Evolutionary conservation across 2,888 invertebrate species (phyloP).

Genomic region (Tricholauxania praeusta): DNA sequence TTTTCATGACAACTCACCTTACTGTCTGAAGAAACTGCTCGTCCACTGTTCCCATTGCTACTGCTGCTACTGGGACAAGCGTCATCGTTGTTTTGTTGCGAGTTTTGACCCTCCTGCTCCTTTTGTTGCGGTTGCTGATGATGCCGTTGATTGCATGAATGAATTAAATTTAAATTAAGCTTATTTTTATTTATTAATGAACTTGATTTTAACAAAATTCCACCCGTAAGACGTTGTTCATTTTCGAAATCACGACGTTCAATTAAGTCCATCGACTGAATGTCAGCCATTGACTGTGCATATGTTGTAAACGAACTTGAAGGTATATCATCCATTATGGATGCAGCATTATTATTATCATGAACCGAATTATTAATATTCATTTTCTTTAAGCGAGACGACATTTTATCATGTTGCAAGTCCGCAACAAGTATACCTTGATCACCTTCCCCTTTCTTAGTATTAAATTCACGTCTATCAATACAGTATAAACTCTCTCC

Average conservation of each 20-base stretch:
- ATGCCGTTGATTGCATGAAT: conserved; percentile 41
- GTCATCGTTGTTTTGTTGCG: conserved; percentile 49
- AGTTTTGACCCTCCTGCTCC: not conserved
- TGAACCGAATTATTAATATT: conserved; percentile 53
- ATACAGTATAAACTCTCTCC: not conserved
- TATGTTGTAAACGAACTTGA: conserved; percentile 37
- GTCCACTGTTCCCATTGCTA: conserved; percentile 48
- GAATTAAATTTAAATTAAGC: conserved; percentile 64
- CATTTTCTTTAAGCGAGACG: conserved; percentile 63
- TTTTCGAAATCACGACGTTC: conserved; percentile 67
- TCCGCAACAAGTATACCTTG: conserved; percentile 42
- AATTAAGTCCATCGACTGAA: conserved; percentile 67
- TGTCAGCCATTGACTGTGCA: conserved; percentile 57
- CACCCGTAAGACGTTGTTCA: conserved; percentile 66
- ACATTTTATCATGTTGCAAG: conserved; percentile 59
- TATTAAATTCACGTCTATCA: conserved; percentile 27
- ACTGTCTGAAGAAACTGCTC: conserved; percentile 64
- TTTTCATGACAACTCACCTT: conserved; percentile 53
- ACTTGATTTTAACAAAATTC: conserved; percentile 62
- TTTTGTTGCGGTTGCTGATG: conserved; percentile 37
- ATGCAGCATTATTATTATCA: not conserved
- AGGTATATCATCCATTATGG: conserved; percentile 14
- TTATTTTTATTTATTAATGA: conserved; percentile 63
- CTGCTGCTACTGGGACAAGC: conserved; percentile 60
- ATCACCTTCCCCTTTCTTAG: conserved; percentile 48